phyloP scores from a whole-genome alignment of 92 coral and sea anemone species.

The Epizoanthus scotinus region DNA sequence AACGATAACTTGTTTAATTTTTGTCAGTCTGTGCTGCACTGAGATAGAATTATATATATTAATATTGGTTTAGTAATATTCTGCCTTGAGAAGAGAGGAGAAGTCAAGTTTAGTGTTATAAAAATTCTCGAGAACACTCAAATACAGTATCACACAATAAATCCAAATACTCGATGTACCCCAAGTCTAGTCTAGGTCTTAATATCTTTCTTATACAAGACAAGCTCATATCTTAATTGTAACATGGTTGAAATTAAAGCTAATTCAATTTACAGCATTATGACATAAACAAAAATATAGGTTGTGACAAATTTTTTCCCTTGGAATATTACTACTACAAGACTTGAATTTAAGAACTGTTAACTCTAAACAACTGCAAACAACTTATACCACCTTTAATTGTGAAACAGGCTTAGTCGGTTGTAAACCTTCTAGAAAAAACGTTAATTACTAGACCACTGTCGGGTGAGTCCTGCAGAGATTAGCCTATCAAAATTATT shows the following conservation, averaged over 20 bases:
- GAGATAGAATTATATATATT: not conserved
- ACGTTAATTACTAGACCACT: not conserved
- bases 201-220: not conserved
- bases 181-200: not conserved
- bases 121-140: not conserved
- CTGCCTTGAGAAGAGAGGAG: not conserved
- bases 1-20: not conserved
- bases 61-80: not conserved
- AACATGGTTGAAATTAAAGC: not conserved
- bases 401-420: not conserved
- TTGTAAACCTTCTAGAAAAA: not conserved
- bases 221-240: not conserved
- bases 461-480: not conserved
- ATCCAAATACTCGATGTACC: not conserved
- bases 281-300: not conserved
- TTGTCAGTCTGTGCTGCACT: not conserved
- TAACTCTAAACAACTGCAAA: not conserved
- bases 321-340: not conserved
- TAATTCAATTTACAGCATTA: not conserved
- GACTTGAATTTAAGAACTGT: not conserved
- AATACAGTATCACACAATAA: not conserved
- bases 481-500: constrained; percentile 4
- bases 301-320: not conserved
- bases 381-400: not conserved
- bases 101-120: not conserved